These are phyloP conservation scores for Polypedilum pembai DNA, from an alignment of 1,140 invertebrate species.

Conservation along the genomic window DNA sequence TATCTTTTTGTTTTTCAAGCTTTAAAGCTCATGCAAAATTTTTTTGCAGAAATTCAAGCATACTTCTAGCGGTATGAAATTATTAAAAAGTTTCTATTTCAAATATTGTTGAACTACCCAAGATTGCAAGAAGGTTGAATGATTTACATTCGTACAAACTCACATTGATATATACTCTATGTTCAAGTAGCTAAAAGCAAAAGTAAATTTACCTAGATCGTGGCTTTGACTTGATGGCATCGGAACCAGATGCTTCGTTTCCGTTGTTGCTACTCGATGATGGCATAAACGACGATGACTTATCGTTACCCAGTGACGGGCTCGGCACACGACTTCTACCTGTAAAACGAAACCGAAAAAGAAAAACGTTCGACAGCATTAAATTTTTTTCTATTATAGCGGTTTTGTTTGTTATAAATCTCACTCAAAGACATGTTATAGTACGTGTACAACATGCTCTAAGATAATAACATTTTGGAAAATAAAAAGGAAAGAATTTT, in stretches of 20 bases:
- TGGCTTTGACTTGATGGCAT: constrained; percentile 27
- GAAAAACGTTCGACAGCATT: background rate
- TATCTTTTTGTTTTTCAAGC: too few species aligned
- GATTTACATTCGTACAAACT: background rate
- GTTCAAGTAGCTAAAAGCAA: too few species aligned
- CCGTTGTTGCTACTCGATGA: constrained; percentile 10
- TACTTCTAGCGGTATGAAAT: background rate
- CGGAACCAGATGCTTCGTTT: background rate
- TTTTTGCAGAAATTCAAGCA: too few species aligned
- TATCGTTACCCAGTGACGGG: background rate
- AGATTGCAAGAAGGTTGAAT: background rate
- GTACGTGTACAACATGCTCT: background rate
- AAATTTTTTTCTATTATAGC: background rate
- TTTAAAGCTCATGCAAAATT: too few species aligned
- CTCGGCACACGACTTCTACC: constrained; percentile 8
- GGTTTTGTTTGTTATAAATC: constrained; percentile 20
- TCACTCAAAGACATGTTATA: background rate
- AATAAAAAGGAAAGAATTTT: constrained; percentile 33
- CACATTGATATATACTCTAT: too few species aligned
- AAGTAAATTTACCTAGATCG: constrained; percentile 13
- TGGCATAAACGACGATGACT: constrained; percentile 20
- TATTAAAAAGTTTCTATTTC: background rate
- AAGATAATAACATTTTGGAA: too few species aligned
- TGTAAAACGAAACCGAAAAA: background rate
- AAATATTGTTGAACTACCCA: background rate